phyloP scores from a whole-genome alignment of 2,888 invertebrate genomes.

The Pasiphila rectangulata region DNA sequence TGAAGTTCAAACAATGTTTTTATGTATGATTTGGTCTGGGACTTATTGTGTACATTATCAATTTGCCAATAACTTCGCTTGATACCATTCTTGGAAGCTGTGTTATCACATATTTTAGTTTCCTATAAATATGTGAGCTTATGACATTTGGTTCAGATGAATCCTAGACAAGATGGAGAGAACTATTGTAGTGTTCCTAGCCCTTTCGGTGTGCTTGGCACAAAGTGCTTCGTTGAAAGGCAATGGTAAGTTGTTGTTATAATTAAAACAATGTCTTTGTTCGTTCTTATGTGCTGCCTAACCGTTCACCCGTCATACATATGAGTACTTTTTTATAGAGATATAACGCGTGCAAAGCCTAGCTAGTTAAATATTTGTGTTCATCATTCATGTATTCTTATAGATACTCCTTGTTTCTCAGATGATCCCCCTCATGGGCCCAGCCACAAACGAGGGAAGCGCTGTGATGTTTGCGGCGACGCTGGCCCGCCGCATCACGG shows the following conservation, averaged over 20 bases:
- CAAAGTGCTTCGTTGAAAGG: slow-evolving; percentile 32
- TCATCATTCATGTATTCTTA: neutral
- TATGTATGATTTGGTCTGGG: neutral
- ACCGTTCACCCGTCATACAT: neutral
- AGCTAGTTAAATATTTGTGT: too few relatives aligned
- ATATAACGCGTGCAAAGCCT: too few relatives aligned
- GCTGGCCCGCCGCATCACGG: slow-evolving; percentile 11
- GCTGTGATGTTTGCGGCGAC: slow-evolving; percentile 30
- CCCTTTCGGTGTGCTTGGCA: slow-evolving; percentile 31
- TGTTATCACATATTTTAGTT: slow-evolving; percentile 25
- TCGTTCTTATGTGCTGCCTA: too few relatives aligned
- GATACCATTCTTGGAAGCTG: slow-evolving; percentile 19
- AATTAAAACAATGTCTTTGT: too few relatives aligned
- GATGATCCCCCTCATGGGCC: slow-evolving; percentile 19
- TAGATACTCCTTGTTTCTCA: slow-evolving; percentile 24
- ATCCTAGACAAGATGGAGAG: slow-evolving; percentile 33
- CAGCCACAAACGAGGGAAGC: slow-evolving; percentile 28
- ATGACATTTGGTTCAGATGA: slow-evolving; percentile 20
- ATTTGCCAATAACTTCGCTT: slow-evolving; percentile 7
- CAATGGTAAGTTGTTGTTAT: slow-evolving; percentile 27
- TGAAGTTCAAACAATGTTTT: neutral
- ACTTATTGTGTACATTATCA: slow-evolving; percentile 18
- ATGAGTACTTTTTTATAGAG: neutral
- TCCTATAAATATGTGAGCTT: slow-evolving; percentile 28
- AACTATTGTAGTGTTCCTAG: slow-evolving; percentile 27